These are phyloP conservation scores for Sesia apiformis DNA, from an alignment of 2,888 invertebrate species.

Conservation along the genomic window DNA sequence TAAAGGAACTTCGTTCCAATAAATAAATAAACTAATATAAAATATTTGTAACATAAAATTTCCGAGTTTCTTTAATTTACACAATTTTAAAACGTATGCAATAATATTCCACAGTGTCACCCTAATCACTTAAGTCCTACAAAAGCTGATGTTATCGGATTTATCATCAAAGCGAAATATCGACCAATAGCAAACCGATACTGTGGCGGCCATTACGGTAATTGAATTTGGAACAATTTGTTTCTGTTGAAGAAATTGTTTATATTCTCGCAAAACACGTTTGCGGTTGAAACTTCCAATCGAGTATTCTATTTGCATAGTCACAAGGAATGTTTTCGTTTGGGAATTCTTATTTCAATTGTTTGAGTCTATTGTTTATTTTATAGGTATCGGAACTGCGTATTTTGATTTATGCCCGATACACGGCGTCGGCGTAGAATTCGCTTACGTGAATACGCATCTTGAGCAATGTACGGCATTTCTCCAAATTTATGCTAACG, in stretches of 20 bases:
- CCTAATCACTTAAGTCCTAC: not conserved
- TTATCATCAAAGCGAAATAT: not conserved
- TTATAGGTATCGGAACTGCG: not conserved
- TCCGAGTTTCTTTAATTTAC: too few relatives aligned
- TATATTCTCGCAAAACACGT: slow-evolving; percentile 21
- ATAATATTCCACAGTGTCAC: too few relatives aligned
- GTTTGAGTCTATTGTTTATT: not conserved
- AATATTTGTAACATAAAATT: too few relatives aligned
- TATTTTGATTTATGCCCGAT: slow-evolving; percentile 12
- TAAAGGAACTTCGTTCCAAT: too few relatives aligned
- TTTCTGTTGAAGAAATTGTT: slow-evolving; percentile 43
- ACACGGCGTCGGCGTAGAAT: slow-evolving; percentile 2
- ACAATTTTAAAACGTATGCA: too few relatives aligned
- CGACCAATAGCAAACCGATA: slow-evolving; percentile 2
- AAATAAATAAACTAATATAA: too few relatives aligned
- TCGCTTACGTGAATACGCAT: slow-evolving; percentile 6
- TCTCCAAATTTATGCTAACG: slow-evolving; percentile 15
- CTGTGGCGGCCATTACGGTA: slow-evolving; percentile 34
- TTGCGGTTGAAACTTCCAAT: not conserved
- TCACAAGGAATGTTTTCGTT: not conserved
- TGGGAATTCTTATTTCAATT: not conserved
- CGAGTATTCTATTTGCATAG: not conserved
- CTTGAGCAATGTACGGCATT: slow-evolving; percentile 11
- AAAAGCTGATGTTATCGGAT: not conserved
- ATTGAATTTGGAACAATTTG: slow-evolving; percentile 45